These are phyloP conservation scores for Phocides pigmalion DNA, from an alignment of 1,140 invertebrate genomes.

Conservation along the genomic window DNA sequence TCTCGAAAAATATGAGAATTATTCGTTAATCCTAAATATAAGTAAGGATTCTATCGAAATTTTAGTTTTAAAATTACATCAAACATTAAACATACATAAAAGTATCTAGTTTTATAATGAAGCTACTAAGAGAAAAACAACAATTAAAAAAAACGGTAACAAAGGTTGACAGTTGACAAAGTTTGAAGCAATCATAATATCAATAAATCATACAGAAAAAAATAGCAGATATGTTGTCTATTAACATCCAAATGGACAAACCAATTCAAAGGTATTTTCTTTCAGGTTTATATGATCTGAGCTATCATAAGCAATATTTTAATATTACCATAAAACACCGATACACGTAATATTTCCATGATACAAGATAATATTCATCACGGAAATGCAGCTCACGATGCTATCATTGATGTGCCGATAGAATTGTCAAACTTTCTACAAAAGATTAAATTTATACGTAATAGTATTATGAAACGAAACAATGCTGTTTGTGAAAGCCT, in stretches of 20 bases:
- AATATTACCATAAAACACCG: not conserved
- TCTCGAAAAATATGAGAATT: too few relatives aligned
- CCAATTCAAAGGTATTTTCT: not conserved
- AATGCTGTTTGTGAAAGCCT: constrained; percentile 51
- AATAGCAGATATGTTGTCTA: not conserved
- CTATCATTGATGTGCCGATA: constrained; percentile 38
- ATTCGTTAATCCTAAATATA: too few relatives aligned
- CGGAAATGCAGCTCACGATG: constrained; percentile 29
- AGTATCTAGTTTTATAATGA: too few relatives aligned
- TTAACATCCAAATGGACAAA: too few relatives aligned
- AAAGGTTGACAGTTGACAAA: too few relatives aligned
- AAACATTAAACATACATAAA: too few relatives aligned
- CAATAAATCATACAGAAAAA: too few relatives aligned
- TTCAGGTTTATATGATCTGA: not conserved
- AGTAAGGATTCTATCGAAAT: too few relatives aligned
- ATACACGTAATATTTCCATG: constrained; percentile 12
- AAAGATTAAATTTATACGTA: constrained; percentile 55
- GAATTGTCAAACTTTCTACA: constrained; percentile 65
- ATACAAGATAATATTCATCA: constrained; percentile 32
- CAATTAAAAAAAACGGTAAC: too few relatives aligned
- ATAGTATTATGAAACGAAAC: constrained; percentile 58
- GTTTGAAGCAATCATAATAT: too few relatives aligned
- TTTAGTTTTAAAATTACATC: too few relatives aligned
- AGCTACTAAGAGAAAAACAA: too few relatives aligned
- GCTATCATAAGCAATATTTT: not conserved